Evolutionary conservation across 2,888 invertebrate genomes (phyloP).

Genomic region (Thymelicus sylvestris): DNA sequence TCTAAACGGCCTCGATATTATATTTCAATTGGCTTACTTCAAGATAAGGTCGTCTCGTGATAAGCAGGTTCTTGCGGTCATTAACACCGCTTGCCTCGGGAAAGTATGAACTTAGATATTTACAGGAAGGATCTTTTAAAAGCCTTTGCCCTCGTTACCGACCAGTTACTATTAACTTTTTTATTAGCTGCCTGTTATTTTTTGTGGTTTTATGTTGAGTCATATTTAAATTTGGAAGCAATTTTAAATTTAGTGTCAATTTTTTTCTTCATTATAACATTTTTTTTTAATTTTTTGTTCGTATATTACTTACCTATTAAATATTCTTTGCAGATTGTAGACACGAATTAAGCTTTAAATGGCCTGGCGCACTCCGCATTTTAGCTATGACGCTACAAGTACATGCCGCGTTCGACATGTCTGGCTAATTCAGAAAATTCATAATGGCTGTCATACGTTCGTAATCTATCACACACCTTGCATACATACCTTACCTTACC

Average conservation of each 20-base stretch:
- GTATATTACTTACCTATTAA: too few relatives aligned
- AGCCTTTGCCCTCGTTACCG: neutral
- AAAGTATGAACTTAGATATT: conserved; percentile 39
- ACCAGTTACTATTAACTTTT: neutral
- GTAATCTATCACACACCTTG: too few relatives aligned
- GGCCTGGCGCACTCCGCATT: too few relatives aligned
- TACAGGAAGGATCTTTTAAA: conserved; percentile 26
- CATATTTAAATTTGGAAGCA: neutral
- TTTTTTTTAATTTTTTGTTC: too few relatives aligned
- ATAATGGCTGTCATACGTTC: too few relatives aligned
- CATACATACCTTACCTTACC: too few relatives aligned
- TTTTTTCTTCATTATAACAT: neutral
- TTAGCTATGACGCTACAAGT: too few relatives aligned
- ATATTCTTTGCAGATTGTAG: too few relatives aligned
- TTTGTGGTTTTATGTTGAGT: neutral
- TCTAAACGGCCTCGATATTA: conserved; percentile 1
- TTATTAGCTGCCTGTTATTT: neutral
- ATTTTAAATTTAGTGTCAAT: neutral
- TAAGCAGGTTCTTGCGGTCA: conserved; percentile 58
- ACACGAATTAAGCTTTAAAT: too few relatives aligned
- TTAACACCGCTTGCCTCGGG: conserved; percentile 49
- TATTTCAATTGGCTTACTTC: conserved; percentile 50
- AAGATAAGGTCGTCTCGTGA: conserved; percentile 52
- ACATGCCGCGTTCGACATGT: too few relatives aligned
- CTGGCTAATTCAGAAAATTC: too few relatives aligned